Evolutionary conservation across 2,888 invertebrate genomes (phyloP).

Genomic region (Amblyjoppa fuscipennis): DNA sequence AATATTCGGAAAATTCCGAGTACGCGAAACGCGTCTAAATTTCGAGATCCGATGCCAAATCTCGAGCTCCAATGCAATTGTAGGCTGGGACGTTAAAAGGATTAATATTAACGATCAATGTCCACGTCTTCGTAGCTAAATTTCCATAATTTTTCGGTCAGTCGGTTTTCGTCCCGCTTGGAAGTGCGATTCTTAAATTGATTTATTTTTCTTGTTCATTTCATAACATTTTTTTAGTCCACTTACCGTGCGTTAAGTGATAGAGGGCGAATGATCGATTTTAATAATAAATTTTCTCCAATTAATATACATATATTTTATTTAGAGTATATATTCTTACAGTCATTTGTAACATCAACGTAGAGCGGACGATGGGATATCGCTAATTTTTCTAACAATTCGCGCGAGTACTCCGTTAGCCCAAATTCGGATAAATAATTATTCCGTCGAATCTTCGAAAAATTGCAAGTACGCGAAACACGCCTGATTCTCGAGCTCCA

Average conservation of each 20-base stretch:
- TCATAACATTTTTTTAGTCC: constrained; percentile 7
- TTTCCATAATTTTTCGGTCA: neutral
- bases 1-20: neutral
- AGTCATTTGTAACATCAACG: constrained; percentile 39
- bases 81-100: neutral
- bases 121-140: neutral
- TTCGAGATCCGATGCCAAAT: neutral
- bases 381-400: constrained; percentile 19
- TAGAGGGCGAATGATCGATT: neutral
- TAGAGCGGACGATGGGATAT: constrained; percentile 36
- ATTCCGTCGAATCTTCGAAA: neutral
- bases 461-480: neutral
- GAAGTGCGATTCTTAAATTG: constrained; percentile 68
- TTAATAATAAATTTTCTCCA: neutral
- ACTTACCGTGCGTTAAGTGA: constrained; percentile 1
- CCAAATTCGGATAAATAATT: neutral
- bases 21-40: neutral
- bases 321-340: constrained; percentile 50
- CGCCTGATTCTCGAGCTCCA: neutral
- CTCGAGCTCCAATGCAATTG: neutral
- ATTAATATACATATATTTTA: constrained; percentile 52
- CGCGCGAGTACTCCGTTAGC: constrained; percentile 24
- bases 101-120: neutral
- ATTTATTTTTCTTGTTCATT: neutral
- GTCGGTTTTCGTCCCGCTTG: constrained; percentile 72